Evolutionary conservation across 2,797 vertebrate genomes (phyloP), one percentile per base, ranked within the genome.

Genomic region (Pteronotus mesoamericanus): DNA sequence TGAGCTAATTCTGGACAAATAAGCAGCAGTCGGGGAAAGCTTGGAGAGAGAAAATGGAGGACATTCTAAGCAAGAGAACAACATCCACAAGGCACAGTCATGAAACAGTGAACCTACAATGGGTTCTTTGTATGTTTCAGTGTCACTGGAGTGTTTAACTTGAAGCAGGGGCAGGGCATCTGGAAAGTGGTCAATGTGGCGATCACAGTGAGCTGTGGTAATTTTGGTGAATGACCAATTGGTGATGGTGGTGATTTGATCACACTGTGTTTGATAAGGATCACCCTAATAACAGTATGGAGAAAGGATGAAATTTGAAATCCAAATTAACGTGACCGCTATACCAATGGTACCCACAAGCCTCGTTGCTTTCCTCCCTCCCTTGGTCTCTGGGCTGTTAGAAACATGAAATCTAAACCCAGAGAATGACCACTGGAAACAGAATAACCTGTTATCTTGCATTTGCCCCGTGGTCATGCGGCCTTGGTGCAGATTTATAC

Each of bases 401-500:
- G 24, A 79, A 86, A 90, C 29, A 48, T 7, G 12, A 57, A 72
- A 48, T 53, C 6, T 37, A 91, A 91, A 84, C 46, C n/a, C 61
- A n/a, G 53, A 72, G 3, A 48, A 46, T 0, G 32, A 77, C 39
- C 48, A 6, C 37, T 4, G 8, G 91, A 72, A 71, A 57, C 82
- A 90, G 96, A 96, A 97, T 85, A 91, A 92, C 94, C 42, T 88
- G 96, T 98, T 97, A 94, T 14, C 12, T 16, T 16, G 14, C 5
- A 6, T 64, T 55, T 68, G 22, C 68, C 68, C 90, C 75, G 39
- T 53, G 86, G 93, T 90, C 39, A 53, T 3, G 10, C 0, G 4
- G 68, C 85, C 61, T 90, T 37, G 10, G 77, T 92, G 91, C 95
- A 95, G 84, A 95, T 96, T 96, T 97, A 90, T 96, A 85, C 64